A percentile compares a stretch with the other conserved stretches of the same genome.
Conservation (phyloP, 2,888 invertebrate species). For the Seira ritae region DNA sequence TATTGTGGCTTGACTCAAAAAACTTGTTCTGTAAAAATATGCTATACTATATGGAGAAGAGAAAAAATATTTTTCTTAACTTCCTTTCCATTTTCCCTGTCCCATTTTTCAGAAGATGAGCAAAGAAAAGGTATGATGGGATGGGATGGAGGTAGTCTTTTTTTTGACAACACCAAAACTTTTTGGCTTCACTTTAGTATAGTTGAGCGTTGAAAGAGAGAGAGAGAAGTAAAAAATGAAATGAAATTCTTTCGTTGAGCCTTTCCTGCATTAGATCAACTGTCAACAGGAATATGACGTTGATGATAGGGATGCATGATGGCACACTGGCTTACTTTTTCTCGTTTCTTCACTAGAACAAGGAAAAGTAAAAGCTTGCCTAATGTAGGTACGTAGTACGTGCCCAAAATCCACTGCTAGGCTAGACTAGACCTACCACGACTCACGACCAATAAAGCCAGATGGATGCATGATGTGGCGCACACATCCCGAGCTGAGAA, state of each 20-base stretch:
- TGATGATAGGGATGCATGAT: constrained; percentile 23
- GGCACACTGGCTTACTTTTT: constrained; percentile 48
- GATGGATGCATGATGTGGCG: neutral
- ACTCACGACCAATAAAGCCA: neutral
- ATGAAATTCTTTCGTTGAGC: constrained; percentile 8
- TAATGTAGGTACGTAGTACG: too few relatives aligned
- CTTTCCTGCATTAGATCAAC: constrained; percentile 18
- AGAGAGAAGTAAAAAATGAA: constrained; percentile 30
- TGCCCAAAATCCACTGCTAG: neutral
- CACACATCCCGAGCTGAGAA: too few relatives aligned
- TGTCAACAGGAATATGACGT: constrained; percentile 30
- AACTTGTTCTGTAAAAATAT: neutral
- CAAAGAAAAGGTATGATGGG: neutral
- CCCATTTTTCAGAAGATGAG: constrained; percentile 9
- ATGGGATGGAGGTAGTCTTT: neutral
- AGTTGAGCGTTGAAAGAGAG: too few relatives aligned
- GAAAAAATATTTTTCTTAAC: constrained; percentile 26
- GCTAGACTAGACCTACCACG: too few relatives aligned
- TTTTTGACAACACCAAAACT: neutral
- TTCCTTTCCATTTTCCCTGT: constrained; percentile 8
- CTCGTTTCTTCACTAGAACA: neutral
- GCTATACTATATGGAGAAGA: neutral
- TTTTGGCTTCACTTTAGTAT: too few relatives aligned
- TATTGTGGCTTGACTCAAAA: neutral
- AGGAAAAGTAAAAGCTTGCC: neutral